These are phyloP conservation scores for Globicephala melas DNA, from an alignment of 2,113 vertebrate species.

Conservation along the genomic window DNA sequence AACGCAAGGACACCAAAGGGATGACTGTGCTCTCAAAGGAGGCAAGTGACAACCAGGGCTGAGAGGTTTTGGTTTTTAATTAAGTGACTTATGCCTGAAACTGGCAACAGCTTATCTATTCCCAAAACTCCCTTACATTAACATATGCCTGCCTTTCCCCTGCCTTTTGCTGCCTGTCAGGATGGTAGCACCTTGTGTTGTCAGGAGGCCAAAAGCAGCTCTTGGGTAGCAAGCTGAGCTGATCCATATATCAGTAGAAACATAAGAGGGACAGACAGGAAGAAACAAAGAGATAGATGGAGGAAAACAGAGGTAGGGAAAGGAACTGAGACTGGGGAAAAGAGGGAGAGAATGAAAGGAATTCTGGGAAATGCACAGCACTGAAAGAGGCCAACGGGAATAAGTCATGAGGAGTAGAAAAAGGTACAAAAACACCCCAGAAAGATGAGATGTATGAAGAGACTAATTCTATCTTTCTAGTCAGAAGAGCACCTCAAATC, in stretches of 20 bases:
- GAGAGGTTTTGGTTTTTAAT: conserved; percentile 70
- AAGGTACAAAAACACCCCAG: background rate
- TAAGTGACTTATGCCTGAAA: conserved; percentile 65
- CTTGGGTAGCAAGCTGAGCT: background rate
- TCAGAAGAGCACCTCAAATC: background rate
- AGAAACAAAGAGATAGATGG: background rate
- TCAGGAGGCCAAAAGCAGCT: conserved; percentile 41
- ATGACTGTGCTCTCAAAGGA: background rate
- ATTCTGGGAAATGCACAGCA: background rate
- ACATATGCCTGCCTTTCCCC: background rate
- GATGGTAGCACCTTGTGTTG: background rate
- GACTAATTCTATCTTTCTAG: background rate
- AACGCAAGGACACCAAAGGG: background rate
- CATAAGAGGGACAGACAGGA: background rate
- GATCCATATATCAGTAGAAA: background rate
- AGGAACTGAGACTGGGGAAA: background rate
- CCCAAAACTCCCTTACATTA: background rate
- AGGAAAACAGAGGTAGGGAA: background rate
- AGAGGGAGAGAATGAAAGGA: background rate
- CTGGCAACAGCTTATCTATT: conserved; percentile 57
- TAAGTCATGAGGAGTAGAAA: background rate
- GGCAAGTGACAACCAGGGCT: conserved; percentile 34
- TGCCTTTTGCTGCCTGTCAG: conserved; percentile 24
- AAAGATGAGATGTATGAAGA: background rate
- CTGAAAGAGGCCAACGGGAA: background rate